These are phyloP conservation scores for Lymantria dispar DNA, from an alignment of 2,888 invertebrate genomes.

Conservation along the genomic window DNA sequence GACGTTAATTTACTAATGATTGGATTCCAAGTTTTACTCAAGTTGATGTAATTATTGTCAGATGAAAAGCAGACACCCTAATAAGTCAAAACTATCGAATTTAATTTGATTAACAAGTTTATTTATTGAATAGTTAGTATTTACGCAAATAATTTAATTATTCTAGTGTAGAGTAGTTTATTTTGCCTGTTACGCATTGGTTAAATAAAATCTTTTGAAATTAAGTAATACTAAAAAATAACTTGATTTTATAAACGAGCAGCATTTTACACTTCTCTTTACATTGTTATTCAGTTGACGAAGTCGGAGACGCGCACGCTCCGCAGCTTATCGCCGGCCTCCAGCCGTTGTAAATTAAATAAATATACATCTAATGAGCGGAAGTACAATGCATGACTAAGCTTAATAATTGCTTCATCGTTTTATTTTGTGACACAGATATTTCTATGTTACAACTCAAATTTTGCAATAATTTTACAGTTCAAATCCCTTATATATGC, in stretches of 20 bases:
- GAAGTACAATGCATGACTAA: constrained; percentile 78
- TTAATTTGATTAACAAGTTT: no score
- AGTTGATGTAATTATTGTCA: no score
- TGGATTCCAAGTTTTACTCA: no score
- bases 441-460: not conserved
- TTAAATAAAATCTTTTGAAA: constrained; percentile 38
- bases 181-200: no score
- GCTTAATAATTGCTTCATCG: constrained; percentile 77
- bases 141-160: no score
- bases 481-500: constrained; percentile 13
- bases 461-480: constrained; percentile 8
- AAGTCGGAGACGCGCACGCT: constrained; percentile 70
- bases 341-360: constrained; percentile 81
- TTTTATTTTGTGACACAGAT: constrained; percentile 20
- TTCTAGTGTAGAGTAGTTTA: no score
- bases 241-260: constrained; percentile 31
- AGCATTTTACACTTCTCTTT: constrained; percentile 64
- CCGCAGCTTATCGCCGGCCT: constrained; percentile 75
- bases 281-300: constrained; percentile 79
- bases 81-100: no score
- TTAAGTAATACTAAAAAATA: constrained; percentile 36
- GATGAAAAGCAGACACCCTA: no score
- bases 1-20: no score
- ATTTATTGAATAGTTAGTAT: no score
- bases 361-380: constrained; percentile 81